phyloP scores from a whole-genome alignment of 2,797 vertebrate species.

The Megaceryle alcyon region DNA sequence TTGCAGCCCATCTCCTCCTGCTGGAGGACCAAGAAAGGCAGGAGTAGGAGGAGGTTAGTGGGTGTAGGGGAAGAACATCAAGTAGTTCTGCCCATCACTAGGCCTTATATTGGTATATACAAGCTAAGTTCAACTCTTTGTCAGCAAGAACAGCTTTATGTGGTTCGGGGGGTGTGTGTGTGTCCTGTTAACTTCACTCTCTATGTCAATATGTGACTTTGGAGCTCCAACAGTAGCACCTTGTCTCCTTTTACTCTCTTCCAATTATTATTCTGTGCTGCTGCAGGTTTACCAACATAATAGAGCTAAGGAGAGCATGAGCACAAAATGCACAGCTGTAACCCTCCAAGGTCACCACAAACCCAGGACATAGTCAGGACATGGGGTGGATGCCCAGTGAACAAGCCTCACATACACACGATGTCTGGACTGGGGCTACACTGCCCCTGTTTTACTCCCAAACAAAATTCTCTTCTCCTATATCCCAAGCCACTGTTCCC shows the following conservation, averaged over 20 bases:
- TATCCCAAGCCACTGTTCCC: neutral
- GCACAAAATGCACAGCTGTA: neutral
- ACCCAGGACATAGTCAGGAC: accelerated
- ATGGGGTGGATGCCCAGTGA: neutral
- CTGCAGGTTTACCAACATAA: neutral
- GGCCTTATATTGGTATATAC: neutral
- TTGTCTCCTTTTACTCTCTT: neutral
- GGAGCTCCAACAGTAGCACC: neutral
- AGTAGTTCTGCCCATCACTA: neutral
- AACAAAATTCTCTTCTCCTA: neutral
- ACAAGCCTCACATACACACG: accelerated
- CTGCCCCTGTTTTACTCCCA: accelerated
- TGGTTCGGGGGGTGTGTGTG: accelerated
- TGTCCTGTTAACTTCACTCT: neutral
- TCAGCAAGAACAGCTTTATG: neutral
- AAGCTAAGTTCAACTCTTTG: neutral
- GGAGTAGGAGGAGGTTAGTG: accelerated
- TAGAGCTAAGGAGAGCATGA: accelerated
- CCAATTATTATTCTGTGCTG: neutral
- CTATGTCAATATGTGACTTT: neutral
- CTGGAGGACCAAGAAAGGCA: neutral
- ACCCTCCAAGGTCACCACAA: neutral
- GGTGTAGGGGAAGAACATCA: neutral
- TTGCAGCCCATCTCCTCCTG: neutral
- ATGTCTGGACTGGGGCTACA: neutral